phyloP scores from a whole-genome alignment of 2,797 vertebrate species.

The Odontamblyopus rebecca region DNA sequence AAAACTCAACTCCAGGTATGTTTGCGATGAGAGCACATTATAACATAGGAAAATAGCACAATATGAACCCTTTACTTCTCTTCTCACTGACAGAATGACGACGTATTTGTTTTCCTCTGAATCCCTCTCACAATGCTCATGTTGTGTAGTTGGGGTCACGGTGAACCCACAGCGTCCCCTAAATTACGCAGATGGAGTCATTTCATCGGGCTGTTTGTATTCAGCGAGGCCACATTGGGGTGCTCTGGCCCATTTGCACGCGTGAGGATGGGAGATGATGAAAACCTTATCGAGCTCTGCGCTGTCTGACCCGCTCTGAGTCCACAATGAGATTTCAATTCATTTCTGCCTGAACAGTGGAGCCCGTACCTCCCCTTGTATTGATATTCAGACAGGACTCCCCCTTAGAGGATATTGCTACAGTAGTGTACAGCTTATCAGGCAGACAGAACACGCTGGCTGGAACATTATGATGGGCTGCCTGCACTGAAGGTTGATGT shows the following conservation, averaged over 20 bases:
- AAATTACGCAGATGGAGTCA: conserved; percentile 32
- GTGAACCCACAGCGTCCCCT: conserved; percentile 26
- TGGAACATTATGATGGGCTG: conserved; percentile 12
- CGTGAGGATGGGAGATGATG: conserved; percentile 31
- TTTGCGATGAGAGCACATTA: too few species aligned
- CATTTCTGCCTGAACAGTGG: conserved; percentile 32
- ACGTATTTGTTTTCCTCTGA: conserved; percentile 2
- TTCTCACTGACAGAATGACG: too few species aligned
- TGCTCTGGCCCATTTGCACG: conserved; percentile 38
- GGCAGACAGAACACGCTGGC: conserved; percentile 5
- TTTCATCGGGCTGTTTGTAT: conserved; percentile 46
- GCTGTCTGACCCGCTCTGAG: conserved; percentile 32
- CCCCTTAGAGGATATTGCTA: conserved; percentile 50
- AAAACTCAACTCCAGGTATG: too few species aligned
- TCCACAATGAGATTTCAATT: conserved; percentile 46
- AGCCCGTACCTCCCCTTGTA: conserved; percentile 17
- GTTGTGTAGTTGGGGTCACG: conserved; percentile 7
- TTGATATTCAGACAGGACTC: conserved; percentile 47
- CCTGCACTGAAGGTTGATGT: conserved; percentile 23
- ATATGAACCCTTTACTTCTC: too few species aligned
- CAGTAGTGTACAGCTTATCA: conserved; percentile 48
- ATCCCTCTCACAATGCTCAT: conserved; percentile 14
- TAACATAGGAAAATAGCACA: too few species aligned
- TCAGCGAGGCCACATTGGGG: conserved; percentile 28
- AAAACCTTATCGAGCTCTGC: conserved; percentile 52